phyloP scores from a whole-genome alignment of 1,140 invertebrate species.

The Oryctes rhinoceros region DNA sequence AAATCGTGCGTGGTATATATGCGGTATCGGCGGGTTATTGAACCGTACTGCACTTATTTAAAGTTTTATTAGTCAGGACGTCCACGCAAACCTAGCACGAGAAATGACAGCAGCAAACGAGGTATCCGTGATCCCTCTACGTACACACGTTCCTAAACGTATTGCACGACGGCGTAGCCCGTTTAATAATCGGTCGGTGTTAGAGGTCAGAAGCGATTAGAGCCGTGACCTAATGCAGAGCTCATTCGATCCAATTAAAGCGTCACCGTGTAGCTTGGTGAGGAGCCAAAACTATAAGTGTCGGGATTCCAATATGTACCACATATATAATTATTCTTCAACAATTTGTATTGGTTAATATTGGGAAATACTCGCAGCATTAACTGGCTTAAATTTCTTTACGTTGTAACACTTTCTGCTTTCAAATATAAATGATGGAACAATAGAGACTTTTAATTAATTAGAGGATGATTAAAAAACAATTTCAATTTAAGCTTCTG shows the following conservation, averaged over 20 bases:
- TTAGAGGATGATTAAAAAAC: too few relatives aligned
- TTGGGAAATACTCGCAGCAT: not conserved
- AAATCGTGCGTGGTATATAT: not conserved
- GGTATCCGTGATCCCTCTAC: not conserved
- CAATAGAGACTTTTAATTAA: too few relatives aligned
- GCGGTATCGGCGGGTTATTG: constrained; percentile 19
- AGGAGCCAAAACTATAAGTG: not conserved
- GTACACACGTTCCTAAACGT: not conserved
- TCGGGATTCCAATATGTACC: not conserved
- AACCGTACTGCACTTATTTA: constrained; percentile 31
- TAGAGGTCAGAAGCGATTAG: constrained; percentile 37
- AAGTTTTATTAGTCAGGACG: constrained; percentile 32
- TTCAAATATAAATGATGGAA: too few relatives aligned
- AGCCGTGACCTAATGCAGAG: constrained; percentile 39
- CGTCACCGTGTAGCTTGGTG: constrained; percentile 3
- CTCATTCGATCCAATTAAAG: constrained; percentile 29
- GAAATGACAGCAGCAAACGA: constrained; percentile 5
- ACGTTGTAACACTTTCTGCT: too few relatives aligned
- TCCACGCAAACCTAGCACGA: constrained; percentile 20
- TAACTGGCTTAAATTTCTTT: not conserved
- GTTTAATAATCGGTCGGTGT: constrained; percentile 32
- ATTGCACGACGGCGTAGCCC: not conserved
- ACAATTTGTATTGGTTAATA: not conserved
- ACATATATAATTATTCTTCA: not conserved
- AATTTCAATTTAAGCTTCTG: too few relatives aligned